Evolutionary conservation across 2,888 invertebrate species (phyloP).

Genomic region (Acanthosepion esculentum): DNA sequence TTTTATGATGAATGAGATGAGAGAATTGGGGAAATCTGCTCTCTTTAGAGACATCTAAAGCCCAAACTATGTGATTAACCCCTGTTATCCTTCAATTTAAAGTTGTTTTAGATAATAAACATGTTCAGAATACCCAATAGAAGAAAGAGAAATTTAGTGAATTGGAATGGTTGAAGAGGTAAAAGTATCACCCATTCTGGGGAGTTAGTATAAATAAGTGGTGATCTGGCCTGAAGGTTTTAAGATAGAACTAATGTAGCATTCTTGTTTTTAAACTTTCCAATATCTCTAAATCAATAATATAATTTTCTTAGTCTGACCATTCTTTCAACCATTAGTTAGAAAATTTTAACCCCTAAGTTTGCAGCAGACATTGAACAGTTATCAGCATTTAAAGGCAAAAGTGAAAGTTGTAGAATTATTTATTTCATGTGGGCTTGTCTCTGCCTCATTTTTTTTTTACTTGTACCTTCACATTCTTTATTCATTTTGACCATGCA

Average conservation of each 20-base stretch:
- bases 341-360: neutral
- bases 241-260: neutral
- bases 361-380: neutral
- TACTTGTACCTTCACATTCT: no score
- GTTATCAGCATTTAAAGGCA: neutral
- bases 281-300: neutral
- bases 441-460: no score
- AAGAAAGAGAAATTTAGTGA: constrained; percentile 16
- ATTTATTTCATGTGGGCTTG: neutral
- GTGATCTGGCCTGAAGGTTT: neutral
- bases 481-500: no score
- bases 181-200: neutral
- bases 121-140: neutral
- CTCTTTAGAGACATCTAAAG: constrained; percentile 8
- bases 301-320: neutral
- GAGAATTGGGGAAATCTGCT: neutral
- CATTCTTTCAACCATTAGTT: neutral
- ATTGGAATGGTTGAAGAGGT: neutral
- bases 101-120: constrained; percentile 33
- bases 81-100: constrained; percentile 9
- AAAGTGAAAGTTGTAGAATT: neutral
- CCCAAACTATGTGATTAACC: constrained; percentile 16
- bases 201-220: neutral
- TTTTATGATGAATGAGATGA: constrained; percentile 11
- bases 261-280: neutral